These are phyloP conservation scores for Heliconius sara DNA, from an alignment of 2,888 invertebrate species.

Conservation along the genomic window DNA sequence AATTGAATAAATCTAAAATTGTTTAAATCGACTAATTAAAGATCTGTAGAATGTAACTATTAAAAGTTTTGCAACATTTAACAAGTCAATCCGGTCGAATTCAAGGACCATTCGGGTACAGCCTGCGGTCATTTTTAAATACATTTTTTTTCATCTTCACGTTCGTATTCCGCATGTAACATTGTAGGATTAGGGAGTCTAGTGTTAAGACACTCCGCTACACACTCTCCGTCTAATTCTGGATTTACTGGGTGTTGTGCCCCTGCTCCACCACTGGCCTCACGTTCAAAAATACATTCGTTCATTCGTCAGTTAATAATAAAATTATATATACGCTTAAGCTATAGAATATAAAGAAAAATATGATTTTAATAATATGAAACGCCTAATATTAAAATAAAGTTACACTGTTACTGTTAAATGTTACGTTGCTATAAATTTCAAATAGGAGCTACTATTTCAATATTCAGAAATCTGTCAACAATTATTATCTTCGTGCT, in stretches of 20 bases:
- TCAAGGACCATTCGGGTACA: slow-evolving; percentile 9
- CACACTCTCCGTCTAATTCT: too few relatives aligned
- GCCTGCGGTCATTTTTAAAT: neutral
- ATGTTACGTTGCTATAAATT: slow-evolving; percentile 1
- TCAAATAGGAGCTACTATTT: neutral
- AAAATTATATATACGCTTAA: neutral
- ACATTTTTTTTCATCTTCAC: neutral
- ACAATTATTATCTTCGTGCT: neutral
- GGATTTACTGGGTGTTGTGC: too few relatives aligned
- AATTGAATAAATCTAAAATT: neutral
- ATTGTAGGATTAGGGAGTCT: too few relatives aligned
- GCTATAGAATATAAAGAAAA: neutral
- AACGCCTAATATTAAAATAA: neutral
- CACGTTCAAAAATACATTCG: neutral
- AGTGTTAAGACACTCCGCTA: too few relatives aligned
- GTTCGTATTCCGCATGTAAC: too few relatives aligned
- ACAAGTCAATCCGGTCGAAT: slow-evolving; percentile 18
- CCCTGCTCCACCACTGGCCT: too few relatives aligned
- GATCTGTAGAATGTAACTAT: neutral
- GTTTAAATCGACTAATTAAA: neutral
- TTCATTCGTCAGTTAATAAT: neutral
- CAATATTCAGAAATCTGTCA: neutral
- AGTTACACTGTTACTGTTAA: neutral
- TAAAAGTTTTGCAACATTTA: slow-evolving; percentile 13
- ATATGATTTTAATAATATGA: neutral